phyloP scores from a whole-genome alignment of 2,888 invertebrate species.

The Neocrepidodera transversa region DNA sequence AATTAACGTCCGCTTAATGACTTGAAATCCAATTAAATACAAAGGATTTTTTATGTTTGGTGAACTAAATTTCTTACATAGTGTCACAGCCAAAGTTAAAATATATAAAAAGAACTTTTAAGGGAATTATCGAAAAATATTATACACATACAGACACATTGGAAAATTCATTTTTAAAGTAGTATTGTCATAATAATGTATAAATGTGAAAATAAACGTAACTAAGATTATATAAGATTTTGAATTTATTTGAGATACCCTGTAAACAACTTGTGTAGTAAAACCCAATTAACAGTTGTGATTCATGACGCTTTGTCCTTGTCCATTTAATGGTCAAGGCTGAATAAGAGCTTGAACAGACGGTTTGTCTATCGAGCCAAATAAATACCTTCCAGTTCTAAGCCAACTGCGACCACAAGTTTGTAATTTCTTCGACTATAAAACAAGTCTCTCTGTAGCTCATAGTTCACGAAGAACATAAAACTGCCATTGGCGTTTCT shows the following conservation, averaged over 20 bases:
- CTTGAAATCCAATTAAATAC: neutral
- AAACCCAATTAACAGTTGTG: slow-evolving; percentile 9
- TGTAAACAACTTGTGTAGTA: neutral
- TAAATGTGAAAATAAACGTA: too few species aligned
- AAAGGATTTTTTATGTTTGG: neutral
- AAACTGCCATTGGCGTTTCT: slow-evolving; percentile 15
- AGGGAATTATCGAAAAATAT: too few species aligned
- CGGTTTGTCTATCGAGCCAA: slow-evolving; percentile 8
- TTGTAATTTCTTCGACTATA: slow-evolving; percentile 14
- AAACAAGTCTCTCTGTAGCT: slow-evolving; percentile 11
- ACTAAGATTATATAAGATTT: too few species aligned
- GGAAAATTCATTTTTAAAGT: too few species aligned
- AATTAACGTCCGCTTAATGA: neutral
- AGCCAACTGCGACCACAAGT: slow-evolving; percentile 14
- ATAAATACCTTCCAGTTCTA: slow-evolving; percentile 10
- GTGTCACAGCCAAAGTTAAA: too few species aligned
- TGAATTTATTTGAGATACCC: too few species aligned
- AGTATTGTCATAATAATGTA: too few species aligned
- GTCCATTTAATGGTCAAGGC: slow-evolving; percentile 3
- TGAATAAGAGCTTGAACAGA: slow-evolving; percentile 1
- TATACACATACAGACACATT: too few species aligned
- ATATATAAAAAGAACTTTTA: too few species aligned
- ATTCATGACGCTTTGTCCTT: slow-evolving; percentile 13
- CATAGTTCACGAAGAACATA: slow-evolving; percentile 12
- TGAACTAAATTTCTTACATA: too few species aligned